Evolutionary conservation across 2,797 vertebrate species (phyloP).

Genomic region (Peromyscus eremicus): DNA sequence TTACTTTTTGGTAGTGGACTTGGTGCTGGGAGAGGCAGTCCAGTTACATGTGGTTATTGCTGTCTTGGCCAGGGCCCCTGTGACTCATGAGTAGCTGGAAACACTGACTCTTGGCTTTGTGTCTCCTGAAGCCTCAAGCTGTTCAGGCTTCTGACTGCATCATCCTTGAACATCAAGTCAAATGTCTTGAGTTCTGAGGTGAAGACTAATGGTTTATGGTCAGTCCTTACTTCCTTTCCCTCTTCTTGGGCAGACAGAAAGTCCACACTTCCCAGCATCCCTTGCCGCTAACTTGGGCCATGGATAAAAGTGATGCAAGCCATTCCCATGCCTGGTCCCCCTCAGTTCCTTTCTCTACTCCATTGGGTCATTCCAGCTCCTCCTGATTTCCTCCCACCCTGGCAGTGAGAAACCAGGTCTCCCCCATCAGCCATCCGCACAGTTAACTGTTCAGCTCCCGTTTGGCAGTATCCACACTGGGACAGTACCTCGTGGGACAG

Average conservation of each 20-base stretch:
- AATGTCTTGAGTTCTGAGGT: not conserved
- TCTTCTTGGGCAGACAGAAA: not conserved
- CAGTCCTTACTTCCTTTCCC: not conserved
- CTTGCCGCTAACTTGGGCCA: not conserved
- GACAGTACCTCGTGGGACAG: too few relatives aligned
- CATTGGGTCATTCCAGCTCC: too few relatives aligned
- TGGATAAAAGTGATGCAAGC: not conserved
- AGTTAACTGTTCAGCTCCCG: not conserved
- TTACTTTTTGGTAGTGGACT: not conserved
- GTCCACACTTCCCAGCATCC: not conserved
- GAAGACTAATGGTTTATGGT: not conserved
- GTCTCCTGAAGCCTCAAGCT: not conserved
- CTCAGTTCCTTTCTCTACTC: too few relatives aligned
- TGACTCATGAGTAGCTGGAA: not conserved
- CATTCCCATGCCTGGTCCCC: not conserved
- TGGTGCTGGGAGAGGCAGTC: not conserved
- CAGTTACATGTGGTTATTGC: not conserved
- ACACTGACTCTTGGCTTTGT: not conserved
- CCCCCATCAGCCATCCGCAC: not conserved
- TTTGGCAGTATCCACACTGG: not conserved
- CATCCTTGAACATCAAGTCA: not conserved
- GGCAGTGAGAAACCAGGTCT: not conserved
- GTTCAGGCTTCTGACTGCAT: not conserved
- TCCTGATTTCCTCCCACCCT: not conserved
- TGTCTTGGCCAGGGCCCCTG: not conserved